Conservation (phyloP, 1,140 invertebrate genomes). For the Meloidogyne hapla region DNA sequence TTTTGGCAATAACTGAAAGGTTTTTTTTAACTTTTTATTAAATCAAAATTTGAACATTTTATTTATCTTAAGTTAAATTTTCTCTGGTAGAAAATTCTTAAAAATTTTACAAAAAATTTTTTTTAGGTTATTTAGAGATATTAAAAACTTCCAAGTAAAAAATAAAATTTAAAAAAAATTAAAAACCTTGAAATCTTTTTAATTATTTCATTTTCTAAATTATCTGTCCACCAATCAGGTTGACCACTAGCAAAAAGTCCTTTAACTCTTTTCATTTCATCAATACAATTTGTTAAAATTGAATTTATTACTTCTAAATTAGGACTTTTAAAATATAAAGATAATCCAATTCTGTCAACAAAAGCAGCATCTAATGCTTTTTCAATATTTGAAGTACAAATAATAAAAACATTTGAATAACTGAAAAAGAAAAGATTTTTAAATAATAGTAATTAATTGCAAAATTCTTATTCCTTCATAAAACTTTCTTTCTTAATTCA, state of each 20-base stretch:
- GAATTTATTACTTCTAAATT: slow-evolving; percentile 25
- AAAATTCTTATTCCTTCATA: no score
- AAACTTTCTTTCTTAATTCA: no score
- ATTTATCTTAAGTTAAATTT: no score
- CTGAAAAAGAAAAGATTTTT: slow-evolving; percentile 50
- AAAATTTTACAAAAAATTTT: no score
- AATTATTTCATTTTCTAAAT: not conserved
- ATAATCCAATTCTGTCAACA: slow-evolving; percentile 88
- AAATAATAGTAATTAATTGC: no score
- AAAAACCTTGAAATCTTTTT: not conserved
- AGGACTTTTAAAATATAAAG: slow-evolving; percentile 41
- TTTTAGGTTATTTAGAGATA: no score
- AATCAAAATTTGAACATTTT: not conserved
- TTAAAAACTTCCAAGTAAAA: not conserved
- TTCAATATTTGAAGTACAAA: slow-evolving; percentile 93
- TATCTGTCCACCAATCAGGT: not conserved
- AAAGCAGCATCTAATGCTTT: slow-evolving; percentile 90
- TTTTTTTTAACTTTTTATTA: not conserved
- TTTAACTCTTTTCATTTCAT: slow-evolving; percentile 39
- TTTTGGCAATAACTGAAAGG: slow-evolving; percentile 8
- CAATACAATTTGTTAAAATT: slow-evolving; percentile 34
- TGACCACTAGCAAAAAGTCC: slow-evolving; percentile 12
- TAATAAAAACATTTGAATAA: slow-evolving; percentile 84
- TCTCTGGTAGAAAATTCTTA: not conserved
- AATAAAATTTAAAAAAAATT: slow-evolving; percentile 7